A percentile compares a stretch with the other conserved stretches of the same genome.
Evolutionary conservation across 2,113 vertebrate genomes (phyloP).

Genomic region (Gasterosteus nipponicus): DNA sequence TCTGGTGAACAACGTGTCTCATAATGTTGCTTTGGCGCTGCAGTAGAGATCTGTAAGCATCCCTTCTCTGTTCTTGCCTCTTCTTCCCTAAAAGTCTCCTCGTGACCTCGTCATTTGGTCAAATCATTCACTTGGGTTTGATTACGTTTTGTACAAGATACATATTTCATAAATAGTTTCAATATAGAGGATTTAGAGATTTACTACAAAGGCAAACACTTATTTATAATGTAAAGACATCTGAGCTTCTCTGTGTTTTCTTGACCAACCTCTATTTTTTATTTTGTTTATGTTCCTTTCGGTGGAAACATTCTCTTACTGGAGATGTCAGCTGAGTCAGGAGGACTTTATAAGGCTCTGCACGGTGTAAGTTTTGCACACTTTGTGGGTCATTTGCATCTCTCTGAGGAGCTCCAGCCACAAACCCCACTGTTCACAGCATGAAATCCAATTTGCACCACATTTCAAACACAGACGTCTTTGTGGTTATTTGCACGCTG

Average conservation of each 20-base stretch:
- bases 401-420: constrained; percentile 34
- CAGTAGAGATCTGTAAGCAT: constrained; percentile 5
- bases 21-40: constrained; percentile 14
- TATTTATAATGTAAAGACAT: too few species aligned
- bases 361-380: constrained; percentile 12
- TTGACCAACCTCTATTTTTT: not conserved
- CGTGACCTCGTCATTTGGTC: constrained; percentile 17
- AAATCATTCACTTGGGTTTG: not conserved
- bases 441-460: constrained; percentile 51
- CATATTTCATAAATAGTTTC: not conserved
- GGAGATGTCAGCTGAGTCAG: not conserved
- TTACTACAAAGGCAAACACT: too few species aligned
- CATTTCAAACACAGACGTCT: constrained; percentile 9
- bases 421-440: constrained; percentile 35
- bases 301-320: not conserved
- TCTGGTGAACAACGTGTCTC: constrained; percentile 19
- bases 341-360: not conserved
- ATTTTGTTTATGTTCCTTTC: not conserved
- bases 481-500: not conserved
- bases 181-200: not conserved
- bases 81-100: not conserved
- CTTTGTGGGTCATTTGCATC: constrained; percentile 41
- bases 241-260: too few species aligned
- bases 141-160: not conserved
- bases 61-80: not conserved